Evolutionary conservation across 2,888 invertebrate genomes (phyloP).

Genomic region (Parelbella ahira): DNA sequence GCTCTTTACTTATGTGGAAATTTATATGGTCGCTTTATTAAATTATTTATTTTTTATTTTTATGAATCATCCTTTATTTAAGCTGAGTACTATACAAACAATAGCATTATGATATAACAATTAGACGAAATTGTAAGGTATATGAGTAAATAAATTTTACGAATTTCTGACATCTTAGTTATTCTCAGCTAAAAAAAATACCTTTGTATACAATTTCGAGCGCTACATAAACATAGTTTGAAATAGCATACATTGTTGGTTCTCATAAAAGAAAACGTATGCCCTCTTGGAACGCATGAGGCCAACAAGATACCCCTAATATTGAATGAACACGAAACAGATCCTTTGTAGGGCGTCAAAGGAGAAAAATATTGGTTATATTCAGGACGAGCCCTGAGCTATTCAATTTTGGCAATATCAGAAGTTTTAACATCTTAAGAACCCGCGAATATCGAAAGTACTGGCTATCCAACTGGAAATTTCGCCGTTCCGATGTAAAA

Average conservation of each 20-base stretch:
- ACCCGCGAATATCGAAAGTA: constrained; percentile 24
- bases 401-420: constrained; percentile 22
- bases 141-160: no score
- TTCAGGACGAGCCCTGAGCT: constrained; percentile 17
- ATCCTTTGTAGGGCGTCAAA: constrained; percentile 21
- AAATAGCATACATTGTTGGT: constrained; percentile 3
- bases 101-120: no score
- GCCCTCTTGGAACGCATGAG: constrained; percentile 2
- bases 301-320: constrained; percentile 9
- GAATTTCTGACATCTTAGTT: no score
- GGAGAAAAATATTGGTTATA: constrained; percentile 17
- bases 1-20: no score
- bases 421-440: constrained; percentile 21
- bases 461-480: constrained; percentile 44
- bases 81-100: no score
- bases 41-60: no score
- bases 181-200: no score
- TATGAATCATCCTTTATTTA: no score
- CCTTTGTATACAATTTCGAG: no score
- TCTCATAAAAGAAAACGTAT: constrained; percentile 12
- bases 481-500: constrained; percentile 55
- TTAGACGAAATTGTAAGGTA: no score
- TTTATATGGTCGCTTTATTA: no score
- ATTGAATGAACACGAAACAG: constrained; percentile 17
- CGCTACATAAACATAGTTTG: background rate